Percentiles rank a stretch among this genome's conserved stretches.
Evolutionary conservation across 2,113 vertebrate genomes (phyloP).

Genomic region (Solea senegalensis): DNA sequence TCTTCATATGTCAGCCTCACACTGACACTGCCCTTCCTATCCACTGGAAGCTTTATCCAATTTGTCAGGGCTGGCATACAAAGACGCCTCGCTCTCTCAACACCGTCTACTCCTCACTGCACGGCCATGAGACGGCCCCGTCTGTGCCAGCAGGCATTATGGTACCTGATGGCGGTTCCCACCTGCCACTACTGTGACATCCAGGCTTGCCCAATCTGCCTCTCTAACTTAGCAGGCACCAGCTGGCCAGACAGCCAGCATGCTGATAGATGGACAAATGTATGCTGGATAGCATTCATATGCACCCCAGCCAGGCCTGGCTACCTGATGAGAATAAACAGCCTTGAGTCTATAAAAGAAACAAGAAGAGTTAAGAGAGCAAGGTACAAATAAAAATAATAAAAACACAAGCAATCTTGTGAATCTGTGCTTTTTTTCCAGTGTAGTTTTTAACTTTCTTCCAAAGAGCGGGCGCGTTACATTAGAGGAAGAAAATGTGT

Average conservation of each 20-base stretch:
- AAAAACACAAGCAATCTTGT: background rate
- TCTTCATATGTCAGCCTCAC: slow-evolving; percentile 58
- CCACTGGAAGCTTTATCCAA: slow-evolving; percentile 66
- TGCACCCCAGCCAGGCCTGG: slow-evolving; percentile 48
- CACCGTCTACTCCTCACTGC: slow-evolving; percentile 7
- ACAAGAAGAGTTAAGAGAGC: background rate
- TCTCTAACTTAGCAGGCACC: slow-evolving; percentile 56
- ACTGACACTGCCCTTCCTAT: slow-evolving; percentile 46
- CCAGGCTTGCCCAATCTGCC: slow-evolving; percentile 55
- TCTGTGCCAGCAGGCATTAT: slow-evolving; percentile 60
- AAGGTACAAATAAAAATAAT: background rate
- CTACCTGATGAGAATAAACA: slow-evolving; percentile 35
- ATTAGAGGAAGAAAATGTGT: background rate
- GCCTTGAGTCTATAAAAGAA: background rate
- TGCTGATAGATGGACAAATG: slow-evolving; percentile 62
- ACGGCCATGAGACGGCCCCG: slow-evolving; percentile 25
- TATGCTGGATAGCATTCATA: slow-evolving; percentile 49
- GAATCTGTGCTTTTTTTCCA: background rate
- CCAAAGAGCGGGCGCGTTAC: too few relatives aligned
- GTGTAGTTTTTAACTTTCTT: too few relatives aligned
- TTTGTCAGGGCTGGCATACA: slow-evolving; percentile 66
- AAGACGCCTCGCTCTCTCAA: slow-evolving; percentile 31
- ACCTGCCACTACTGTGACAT: slow-evolving; percentile 63
- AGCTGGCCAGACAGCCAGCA: slow-evolving; percentile 68
- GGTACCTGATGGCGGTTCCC: slow-evolving; percentile 59